These are phyloP conservation scores for Pemphredon lugubris DNA, from an alignment of 2,888 invertebrate species.

Conservation along the genomic window DNA sequence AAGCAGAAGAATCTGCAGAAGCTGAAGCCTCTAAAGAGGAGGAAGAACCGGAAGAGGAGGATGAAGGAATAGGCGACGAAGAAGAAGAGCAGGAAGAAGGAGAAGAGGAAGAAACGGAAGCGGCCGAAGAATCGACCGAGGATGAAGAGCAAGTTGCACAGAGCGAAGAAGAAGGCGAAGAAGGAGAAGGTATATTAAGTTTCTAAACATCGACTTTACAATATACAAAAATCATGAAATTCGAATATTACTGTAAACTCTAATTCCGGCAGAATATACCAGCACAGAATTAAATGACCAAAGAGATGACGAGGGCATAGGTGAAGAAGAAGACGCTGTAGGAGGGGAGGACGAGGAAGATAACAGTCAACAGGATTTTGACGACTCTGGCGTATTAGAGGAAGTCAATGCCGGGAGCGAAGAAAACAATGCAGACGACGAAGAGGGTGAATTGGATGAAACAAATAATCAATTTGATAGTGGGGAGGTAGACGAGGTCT, in stretches of 20 bases:
- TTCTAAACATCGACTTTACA: conserved; percentile 39
- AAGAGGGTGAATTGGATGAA: conserved; percentile 65
- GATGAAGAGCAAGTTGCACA: conserved; percentile 56
- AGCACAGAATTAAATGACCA: conserved; percentile 42
- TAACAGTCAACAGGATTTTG: conserved; percentile 41
- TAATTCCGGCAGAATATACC: conserved; percentile 22
- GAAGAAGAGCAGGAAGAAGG: conserved; percentile 67
- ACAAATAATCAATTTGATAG: conserved; percentile 67
- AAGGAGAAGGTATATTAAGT: conserved; percentile 44
- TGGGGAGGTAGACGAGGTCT: conserved; percentile 63
- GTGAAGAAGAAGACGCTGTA: conserved; percentile 53
- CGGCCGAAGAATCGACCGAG: conserved; percentile 54
- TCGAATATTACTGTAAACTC: conserved; percentile 34
- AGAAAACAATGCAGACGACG: conserved; percentile 69
- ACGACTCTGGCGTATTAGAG: conserved; percentile 52
- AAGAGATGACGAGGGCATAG: conserved; percentile 58
- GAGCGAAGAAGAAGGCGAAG: conserved; percentile 44
- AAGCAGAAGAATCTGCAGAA: conserved; percentile 64
- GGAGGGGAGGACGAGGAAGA: conserved; percentile 55
- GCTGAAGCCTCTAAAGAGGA: conserved; percentile 59
- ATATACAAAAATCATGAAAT: conserved; percentile 45
- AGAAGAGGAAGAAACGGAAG: conserved; percentile 62
- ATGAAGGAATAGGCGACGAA: conserved; percentile 73
- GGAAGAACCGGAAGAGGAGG: conserved; percentile 52
- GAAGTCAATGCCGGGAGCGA: conserved; percentile 70